phyloP scores from a whole-genome alignment of 2,888 invertebrate species.

The Heteromyza rotundicornis region DNA sequence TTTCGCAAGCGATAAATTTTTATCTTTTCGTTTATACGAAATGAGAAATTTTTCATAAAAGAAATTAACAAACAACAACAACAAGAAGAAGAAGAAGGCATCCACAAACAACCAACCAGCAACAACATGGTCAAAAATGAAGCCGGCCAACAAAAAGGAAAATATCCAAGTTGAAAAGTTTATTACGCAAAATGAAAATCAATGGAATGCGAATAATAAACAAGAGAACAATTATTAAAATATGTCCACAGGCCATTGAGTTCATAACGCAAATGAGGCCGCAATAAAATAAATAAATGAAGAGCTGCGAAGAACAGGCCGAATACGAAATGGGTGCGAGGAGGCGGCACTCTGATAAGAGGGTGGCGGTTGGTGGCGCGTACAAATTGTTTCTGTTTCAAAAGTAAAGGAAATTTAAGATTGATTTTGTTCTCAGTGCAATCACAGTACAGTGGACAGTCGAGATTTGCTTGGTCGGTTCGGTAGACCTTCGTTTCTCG shows the following conservation, averaged over 20 bases:
- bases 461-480: no score
- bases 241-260: constrained; percentile 57
- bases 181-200: constrained; percentile 48
- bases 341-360: no score
- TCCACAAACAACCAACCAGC: no score
- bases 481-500: no score
- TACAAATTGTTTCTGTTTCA: no score
- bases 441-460: no score
- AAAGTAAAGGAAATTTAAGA: no score
- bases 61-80: constrained; percentile 7
- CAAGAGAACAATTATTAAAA: constrained; percentile 54
- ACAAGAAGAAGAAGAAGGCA: neutral
- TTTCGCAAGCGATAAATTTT: constrained; percentile 17
- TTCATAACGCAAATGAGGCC: constrained; percentile 60
- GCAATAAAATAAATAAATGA: constrained; percentile 61
- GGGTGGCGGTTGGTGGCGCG: no score
- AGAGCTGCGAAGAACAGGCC: no score
- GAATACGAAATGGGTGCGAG: no score
- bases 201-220: constrained; percentile 54
- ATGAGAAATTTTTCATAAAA: constrained; percentile 10
- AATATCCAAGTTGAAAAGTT: neutral
- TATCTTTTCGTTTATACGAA: constrained; percentile 2
- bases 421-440: no score
- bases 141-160: neutral
- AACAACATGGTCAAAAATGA: neutral